A percentile compares a stretch with the other conserved stretches of the same genome.
Evolutionary conservation across 2,113 vertebrate species (phyloP).

Genomic region (Anhinga anhinga): DNA sequence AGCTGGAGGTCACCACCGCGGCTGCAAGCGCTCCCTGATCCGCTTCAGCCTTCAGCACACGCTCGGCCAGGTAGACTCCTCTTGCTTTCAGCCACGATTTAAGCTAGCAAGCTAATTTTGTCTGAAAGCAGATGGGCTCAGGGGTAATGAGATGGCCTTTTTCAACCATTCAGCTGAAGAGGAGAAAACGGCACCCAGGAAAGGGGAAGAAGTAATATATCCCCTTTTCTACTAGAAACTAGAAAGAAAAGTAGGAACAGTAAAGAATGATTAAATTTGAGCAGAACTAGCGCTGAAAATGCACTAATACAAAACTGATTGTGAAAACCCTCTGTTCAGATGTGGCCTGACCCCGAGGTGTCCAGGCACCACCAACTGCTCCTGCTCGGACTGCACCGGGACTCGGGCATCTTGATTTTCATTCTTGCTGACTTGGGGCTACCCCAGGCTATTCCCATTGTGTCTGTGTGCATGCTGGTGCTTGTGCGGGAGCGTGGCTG

Average conservation of each 20-base stretch:
- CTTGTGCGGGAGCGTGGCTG: neutral
- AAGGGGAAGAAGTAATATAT: neutral
- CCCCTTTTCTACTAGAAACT: neutral
- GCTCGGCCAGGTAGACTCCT: fast-evolving
- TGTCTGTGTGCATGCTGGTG: neutral
- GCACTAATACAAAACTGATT: neutral
- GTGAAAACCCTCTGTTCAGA: neutral
- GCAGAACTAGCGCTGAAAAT: neutral
- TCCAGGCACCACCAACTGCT: neutral
- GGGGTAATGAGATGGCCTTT: neutral
- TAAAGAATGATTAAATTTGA: neutral
- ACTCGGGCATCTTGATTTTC: neutral
- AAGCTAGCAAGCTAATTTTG: neutral
- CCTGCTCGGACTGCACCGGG: neutral
- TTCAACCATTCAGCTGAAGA: neutral
- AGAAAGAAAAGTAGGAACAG: neutral
- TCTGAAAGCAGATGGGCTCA: neutral
- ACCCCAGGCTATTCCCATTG: neutral
- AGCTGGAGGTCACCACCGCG: neutral
- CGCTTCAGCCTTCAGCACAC: fast-evolving
- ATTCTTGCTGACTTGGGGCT: too few relatives aligned
- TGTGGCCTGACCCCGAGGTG: neutral
- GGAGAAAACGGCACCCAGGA: neutral
- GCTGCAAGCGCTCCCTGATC: neutral
- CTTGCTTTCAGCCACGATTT: neutral